Base-by-base conservation (phyloP, 2,113 vertebrate species). In the Oncorhynchus keta region DNA sequence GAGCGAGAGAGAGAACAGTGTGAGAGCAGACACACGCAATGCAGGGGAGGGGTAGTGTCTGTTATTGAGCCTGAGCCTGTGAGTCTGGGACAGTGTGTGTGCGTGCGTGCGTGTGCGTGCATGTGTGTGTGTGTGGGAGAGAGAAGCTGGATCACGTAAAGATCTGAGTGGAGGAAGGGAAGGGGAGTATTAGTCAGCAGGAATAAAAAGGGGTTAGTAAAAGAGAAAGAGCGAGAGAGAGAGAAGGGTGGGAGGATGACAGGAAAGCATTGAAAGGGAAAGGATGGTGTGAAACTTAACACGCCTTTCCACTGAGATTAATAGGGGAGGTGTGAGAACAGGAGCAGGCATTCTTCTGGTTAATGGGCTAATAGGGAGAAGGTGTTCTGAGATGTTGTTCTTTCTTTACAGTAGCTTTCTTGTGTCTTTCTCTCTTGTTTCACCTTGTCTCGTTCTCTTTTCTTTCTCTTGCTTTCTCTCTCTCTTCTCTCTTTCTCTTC, bases 151-250 rank as follows among this genome's bases (percentile, higher is more conserved):
- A 20, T 61, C 71, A 35, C 20, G 57, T 73, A 62, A 6, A 6
- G 57, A n/a, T 2, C 57, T 68, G 26, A 55, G 14, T n/a, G n/a
- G 39, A 61, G 32, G n/a, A 72, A 45, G 68, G 59, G 57, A 59
- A 18, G 64, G 32, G 24, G 59, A 57, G 72, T 28, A 82, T 87
- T 85, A 86, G 79, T 88, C 84, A 90, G 82, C 84, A 83, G 59
- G 79, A 85, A 74, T 32, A 22, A 59, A 49, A 59, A 70, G 18
- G n/a, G 22, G 61, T 45, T 11, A 45, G 39, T 11, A 45, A 9
- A 74, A 39, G 68, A 4, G 59, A 67, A 14, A 72, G 45, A 45
- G 20, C 72, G 62, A 70, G 67, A 69, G 1, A 28, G 61, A 57
- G 78, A 24, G 79, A 49, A n/a, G 57, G 26, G 45, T 8, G 57